Base-by-base conservation (phyloP, 1,140 invertebrate species). In the Rhynchophorus ferrugineus region DNA sequence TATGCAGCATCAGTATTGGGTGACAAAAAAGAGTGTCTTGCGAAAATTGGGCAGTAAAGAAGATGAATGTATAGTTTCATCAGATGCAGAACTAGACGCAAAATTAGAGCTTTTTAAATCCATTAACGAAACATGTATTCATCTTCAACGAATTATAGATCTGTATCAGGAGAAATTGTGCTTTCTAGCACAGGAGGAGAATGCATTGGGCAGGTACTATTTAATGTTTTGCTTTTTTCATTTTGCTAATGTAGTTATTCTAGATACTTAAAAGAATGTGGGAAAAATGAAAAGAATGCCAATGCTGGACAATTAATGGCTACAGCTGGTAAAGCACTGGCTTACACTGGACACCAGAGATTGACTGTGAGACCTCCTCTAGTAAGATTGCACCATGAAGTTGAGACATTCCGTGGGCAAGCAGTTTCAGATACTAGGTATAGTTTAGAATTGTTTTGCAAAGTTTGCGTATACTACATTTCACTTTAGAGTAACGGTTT, bases 1-100 rank as follows among this genome's bases (percentile, higher is more conserved):
- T 18, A 87, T 96, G 81, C 91, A 97, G 69, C 90, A 95, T 69
- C 91, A 96, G 56, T 98, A 92, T 72, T 99, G 95, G 95, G 87
- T 97, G 21, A 97, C 95, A 2, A 98, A 98, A 68, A 95, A 98
- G 73, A 85, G 89, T 39, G 83, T 99, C 19, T 83, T 94, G 45
- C 78, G 89, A 61, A 98, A 95, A 75, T 75, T 99, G 13, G 94
- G 95, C 3, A 91, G 93, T 65, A 98, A 98, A 74, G 95, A 99
- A 74, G 96, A 99, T 70, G 93, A 96, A 55, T 93, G 91, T 76
- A 85, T 98, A 61, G 83, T 95, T 11, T 84, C 95, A 14, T 97
- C 92, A 0, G 96, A 99, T 75, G 85, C 93, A 5, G 90, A 97
- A 66, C 75, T 99, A 2, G 96, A 99, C 75, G 87, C 95, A 2